A percentile compares a stretch with the other conserved stretches of the same genome.
phyloP scores from a whole-genome alignment of 2,797 vertebrate genomes.

The Peromyscus nudipes region DNA sequence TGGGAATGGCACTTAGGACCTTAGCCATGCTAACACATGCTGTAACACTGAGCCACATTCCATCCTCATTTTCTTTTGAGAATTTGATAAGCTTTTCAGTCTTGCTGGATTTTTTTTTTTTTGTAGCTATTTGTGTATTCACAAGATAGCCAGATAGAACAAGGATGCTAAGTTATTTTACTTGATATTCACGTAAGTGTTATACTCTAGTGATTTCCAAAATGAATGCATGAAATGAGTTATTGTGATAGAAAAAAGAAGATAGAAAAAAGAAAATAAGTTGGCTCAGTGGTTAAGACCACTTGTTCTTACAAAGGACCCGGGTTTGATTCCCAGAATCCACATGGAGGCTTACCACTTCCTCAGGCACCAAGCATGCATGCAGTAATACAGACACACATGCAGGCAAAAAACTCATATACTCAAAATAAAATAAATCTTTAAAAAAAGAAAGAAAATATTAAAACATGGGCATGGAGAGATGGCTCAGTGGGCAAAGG shows the following conservation, averaged over 20 bases:
- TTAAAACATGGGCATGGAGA: neutral
- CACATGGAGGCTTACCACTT: neutral
- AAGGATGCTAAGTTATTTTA: constrained; percentile 40
- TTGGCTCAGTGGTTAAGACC: neutral
- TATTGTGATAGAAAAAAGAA: neutral
- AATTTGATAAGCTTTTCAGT: constrained; percentile 64
- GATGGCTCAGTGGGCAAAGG: neutral
- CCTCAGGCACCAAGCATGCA: neutral
- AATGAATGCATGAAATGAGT: constrained; percentile 46
- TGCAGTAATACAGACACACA: neutral
- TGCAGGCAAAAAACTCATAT: neutral
- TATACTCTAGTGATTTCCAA: constrained; percentile 28
- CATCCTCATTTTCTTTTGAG: constrained; percentile 40
- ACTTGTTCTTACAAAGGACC: neutral
- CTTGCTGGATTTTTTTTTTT: constrained; percentile 60
- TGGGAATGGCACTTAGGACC: neutral
- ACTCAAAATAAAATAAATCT: neutral
- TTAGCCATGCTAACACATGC: neutral
- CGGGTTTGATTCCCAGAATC: neutral
- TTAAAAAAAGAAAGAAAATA: constrained; percentile 35
- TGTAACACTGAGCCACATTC: neutral
- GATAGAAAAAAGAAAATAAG: constrained; percentile 46
- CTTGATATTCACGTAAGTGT: constrained; percentile 49
- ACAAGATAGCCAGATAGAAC: constrained; percentile 39
- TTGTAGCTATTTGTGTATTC: constrained; percentile 58